Evolutionary conservation across 2,888 invertebrate species (phyloP).

Genomic region (Pristionchus arcanus): DNA sequence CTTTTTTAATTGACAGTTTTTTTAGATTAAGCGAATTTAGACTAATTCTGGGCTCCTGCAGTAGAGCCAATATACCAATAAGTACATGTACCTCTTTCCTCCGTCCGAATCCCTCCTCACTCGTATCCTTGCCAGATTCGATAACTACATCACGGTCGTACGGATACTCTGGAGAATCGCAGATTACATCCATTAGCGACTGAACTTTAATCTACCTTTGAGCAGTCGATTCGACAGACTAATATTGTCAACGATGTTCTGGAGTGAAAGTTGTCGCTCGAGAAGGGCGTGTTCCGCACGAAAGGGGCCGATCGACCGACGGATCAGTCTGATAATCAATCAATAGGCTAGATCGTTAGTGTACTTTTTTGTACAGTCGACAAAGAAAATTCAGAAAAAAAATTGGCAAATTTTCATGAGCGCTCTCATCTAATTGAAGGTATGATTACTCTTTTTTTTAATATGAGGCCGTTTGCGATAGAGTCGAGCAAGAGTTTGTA

Average conservation of each 20-base stretch:
- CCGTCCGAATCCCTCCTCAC: slow-evolving; percentile 28
- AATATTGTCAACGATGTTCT: slow-evolving; percentile 82
- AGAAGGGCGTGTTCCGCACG: slow-evolving; percentile 87
- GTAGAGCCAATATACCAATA: no score
- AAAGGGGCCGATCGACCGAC: slow-evolving; percentile 86
- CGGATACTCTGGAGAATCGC: not conserved
- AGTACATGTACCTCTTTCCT: slow-evolving; percentile 54
- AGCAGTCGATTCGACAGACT: slow-evolving; percentile 64
- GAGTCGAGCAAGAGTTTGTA: no score
- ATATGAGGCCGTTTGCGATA: no score
- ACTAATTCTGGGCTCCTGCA: no score
- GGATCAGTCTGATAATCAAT: slow-evolving; percentile 44
- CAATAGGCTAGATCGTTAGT: no score
- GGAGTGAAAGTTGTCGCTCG: slow-evolving; percentile 88
- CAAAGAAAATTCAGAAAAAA: no score
- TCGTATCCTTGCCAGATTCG: slow-evolving; percentile 13
- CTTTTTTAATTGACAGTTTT: no score
- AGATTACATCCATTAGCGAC: not conserved
- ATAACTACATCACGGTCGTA: slow-evolving; percentile 51
- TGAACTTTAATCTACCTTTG: not conserved
- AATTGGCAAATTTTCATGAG: no score
- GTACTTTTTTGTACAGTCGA: no score
- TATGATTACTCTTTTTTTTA: no score
- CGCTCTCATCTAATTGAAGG: no score
- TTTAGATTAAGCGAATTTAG: no score